phyloP scores from a whole-genome alignment of 37 sponge, comb jelly and placozoan species.

The Tethya wilhelma region DNA sequence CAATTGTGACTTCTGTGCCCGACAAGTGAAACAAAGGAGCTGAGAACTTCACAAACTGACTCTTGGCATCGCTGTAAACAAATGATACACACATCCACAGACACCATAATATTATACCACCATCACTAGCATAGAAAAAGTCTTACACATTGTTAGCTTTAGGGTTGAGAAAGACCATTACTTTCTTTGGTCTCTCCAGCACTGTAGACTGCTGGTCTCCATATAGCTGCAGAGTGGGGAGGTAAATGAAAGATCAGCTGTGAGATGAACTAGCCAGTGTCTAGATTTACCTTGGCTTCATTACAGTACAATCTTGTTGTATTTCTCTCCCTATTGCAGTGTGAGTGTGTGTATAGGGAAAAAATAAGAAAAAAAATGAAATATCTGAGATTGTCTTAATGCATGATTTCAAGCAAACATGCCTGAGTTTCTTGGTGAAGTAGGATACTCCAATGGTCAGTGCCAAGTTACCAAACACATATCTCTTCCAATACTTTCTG shows the following conservation, averaged over 20 bases:
- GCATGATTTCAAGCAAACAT: neutral
- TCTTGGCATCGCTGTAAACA: conserved; percentile 46
- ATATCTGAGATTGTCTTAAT: neutral
- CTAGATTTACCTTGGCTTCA: conserved; percentile 48
- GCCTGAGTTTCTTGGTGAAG: conserved; percentile 62
- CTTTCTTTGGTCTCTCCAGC: conserved; percentile 34
- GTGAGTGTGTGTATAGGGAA: neutral
- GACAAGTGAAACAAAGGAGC: conserved; percentile 71
- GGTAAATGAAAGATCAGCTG: neutral
- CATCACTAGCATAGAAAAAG: neutral
- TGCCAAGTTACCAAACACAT: conserved; percentile 39
- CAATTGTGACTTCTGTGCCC: conserved; percentile 75
- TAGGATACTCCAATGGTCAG: conserved; percentile 7
- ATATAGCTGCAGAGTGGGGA: conserved; percentile 11
- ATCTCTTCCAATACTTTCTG: conserved; percentile 77
- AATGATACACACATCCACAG: no score
- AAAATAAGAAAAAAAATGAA: neutral
- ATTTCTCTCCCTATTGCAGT: conserved; percentile 42
- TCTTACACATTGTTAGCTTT: conserved; percentile 68
- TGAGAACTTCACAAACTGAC: conserved; percentile 75
- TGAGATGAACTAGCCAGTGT: neutral
- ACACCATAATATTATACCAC: neutral
- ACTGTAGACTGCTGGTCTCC: conserved; percentile 29
- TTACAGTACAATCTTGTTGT: conserved; percentile 44
- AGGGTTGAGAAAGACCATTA: conserved; percentile 72